A percentile compares a stretch with the other conserved stretches of the same genome.
These are phyloP conservation scores for Riptortus pedestris DNA, from an alignment of 1,140 invertebrate species.

Conservation along the genomic window DNA sequence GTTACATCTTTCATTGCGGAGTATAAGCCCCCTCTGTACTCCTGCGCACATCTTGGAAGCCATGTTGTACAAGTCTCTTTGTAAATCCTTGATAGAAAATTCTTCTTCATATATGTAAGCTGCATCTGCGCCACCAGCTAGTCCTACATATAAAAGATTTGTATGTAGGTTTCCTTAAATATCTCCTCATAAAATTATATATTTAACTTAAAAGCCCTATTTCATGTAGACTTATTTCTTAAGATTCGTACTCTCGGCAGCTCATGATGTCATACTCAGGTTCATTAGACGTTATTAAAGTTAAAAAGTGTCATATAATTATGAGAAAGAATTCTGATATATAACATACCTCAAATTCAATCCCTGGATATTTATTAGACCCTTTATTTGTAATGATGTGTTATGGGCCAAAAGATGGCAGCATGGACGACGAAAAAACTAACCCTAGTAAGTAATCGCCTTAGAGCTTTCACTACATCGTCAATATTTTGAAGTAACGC, in stretches of 20 bases:
- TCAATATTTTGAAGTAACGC: no score
- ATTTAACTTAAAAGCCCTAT: background rate
- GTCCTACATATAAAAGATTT: slow-evolving; percentile 37
- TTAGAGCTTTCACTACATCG: no score
- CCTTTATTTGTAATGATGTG: no score
- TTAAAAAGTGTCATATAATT: background rate
- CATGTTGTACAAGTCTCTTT: slow-evolving; percentile 89
- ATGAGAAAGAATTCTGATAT: background rate
- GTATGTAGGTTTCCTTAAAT: background rate
- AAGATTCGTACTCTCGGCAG: no score
- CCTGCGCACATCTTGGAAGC: slow-evolving; percentile 94
- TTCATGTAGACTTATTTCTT: no score
- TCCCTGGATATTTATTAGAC: no score
- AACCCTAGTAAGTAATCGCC: no score
- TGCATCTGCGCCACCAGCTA: slow-evolving; percentile 95
- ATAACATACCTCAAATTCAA: no score
- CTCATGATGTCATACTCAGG: no score
- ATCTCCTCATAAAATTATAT: background rate
- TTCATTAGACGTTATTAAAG: no score
- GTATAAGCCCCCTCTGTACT: slow-evolving; percentile 88
- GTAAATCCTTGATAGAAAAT: slow-evolving; percentile 86
- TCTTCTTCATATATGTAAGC: slow-evolving; percentile 98
- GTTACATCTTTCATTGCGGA: slow-evolving; percentile 94
- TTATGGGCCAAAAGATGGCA: no score
- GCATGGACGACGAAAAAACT: no score